Percentiles rank a stretch among this genome's conserved stretches.
Conservation (phyloP, 2,113 vertebrate species). For the Hydrolagus affinis region DNA sequence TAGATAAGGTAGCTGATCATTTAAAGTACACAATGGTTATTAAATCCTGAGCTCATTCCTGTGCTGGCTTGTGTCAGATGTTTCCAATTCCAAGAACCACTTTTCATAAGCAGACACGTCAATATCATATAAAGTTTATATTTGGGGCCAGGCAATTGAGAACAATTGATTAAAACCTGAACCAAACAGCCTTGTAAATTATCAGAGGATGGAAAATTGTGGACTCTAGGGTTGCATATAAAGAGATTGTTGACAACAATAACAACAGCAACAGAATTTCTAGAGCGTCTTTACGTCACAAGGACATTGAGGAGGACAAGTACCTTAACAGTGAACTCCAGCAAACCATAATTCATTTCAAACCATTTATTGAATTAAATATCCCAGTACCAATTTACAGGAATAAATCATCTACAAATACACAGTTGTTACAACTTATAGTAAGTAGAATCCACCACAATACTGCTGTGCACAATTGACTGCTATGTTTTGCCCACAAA, state of each 20-base stretch:
- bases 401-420: too few relatives aligned
- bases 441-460: too few relatives aligned
- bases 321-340: too few relatives aligned
- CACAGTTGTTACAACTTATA: too few relatives aligned
- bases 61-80: slow-evolving; percentile 6
- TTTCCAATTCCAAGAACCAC: slow-evolving; percentile 14
- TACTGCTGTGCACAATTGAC: too few relatives aligned
- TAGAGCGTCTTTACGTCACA: too few relatives aligned
- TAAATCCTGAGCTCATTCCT: slow-evolving; percentile 27
- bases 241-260: not conserved
- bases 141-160: not conserved
- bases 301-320: not conserved
- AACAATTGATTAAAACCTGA: slow-evolving; percentile 17
- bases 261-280: too few relatives aligned
- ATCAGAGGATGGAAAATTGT: not conserved
- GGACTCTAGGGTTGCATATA: not conserved
- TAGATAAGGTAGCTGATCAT: slow-evolving; percentile 27
- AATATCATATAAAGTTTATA: slow-evolving; percentile 5
- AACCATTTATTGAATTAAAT: not conserved
- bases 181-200: slow-evolving; percentile 1
- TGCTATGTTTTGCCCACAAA: too few relatives aligned
- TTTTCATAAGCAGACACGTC: slow-evolving; percentile 26
- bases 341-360: not conserved
- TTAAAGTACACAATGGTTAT: slow-evolving; percentile 26
- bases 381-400: too few relatives aligned